A percentile compares a stretch with the other conserved stretches of the same genome.
Conservation (phyloP, 2,888 invertebrate species). For the Apantesis nais region DNA sequence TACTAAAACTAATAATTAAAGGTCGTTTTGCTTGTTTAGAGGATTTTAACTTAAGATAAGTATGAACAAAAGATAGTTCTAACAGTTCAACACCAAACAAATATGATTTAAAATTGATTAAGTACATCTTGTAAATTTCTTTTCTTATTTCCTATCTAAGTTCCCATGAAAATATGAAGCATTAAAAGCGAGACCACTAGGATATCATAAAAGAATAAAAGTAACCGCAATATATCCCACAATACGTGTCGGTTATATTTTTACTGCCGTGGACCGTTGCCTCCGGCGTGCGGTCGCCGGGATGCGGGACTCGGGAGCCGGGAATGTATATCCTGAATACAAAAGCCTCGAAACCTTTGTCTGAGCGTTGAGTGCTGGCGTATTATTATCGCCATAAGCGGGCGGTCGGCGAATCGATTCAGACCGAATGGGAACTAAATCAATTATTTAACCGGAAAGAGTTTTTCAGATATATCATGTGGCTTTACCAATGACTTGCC, state of each 20-base stretch:
- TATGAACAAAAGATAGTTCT: neutral
- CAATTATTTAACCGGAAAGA: neutral
- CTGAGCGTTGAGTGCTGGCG: slow-evolving; percentile 39
- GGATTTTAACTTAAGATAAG: neutral
- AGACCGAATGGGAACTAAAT: neutral
- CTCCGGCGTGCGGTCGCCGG: slow-evolving; percentile 40
- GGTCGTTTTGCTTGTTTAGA: neutral
- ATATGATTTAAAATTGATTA: neutral
- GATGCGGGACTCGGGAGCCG: slow-evolving; percentile 44
- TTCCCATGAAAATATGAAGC: slow-evolving; percentile 30
- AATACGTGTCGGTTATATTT: slow-evolving; percentile 45
- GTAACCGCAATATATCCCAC: slow-evolving; percentile 45
- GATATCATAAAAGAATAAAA: slow-evolving; percentile 38
- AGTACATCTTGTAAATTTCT: too few relatives aligned
- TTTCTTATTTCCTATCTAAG: neutral
- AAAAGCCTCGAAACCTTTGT: slow-evolving; percentile 34
- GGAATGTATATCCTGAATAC: slow-evolving; percentile 25
- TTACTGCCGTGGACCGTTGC: slow-evolving; percentile 41
- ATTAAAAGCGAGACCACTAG: slow-evolving; percentile 29
- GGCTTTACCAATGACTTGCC: too few relatives aligned
- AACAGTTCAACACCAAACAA: too few relatives aligned
- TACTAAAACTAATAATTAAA: neutral
- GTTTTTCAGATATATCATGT: neutral
- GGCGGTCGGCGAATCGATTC: neutral
- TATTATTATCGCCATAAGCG: slow-evolving; percentile 32